phyloP scores from a whole-genome alignment of 2,888 invertebrate genomes.

The Drosophila formosana region DNA sequence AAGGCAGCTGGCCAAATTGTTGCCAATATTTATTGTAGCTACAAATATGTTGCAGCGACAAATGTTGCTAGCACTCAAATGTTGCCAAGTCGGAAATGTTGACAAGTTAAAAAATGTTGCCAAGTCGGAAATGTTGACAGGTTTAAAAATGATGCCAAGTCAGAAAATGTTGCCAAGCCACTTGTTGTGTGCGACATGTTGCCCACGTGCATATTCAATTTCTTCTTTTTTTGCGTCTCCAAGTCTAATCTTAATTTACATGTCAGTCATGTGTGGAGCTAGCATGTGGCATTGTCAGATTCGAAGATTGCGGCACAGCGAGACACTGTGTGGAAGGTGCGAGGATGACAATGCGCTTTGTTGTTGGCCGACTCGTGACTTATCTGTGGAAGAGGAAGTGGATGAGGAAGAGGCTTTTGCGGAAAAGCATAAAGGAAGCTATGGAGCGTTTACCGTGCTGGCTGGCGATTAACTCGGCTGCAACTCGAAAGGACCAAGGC shows the following conservation, averaged over 20 bases:
- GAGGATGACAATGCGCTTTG: conserved; percentile 48
- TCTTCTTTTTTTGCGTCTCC: conserved; percentile 5
- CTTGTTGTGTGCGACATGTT: conserved; percentile 68
- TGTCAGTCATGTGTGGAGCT: conserved; percentile 49
- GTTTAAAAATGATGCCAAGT: conserved; percentile 12
- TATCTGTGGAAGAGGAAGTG: conserved; percentile 43
- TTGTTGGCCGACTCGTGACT: conserved; percentile 45
- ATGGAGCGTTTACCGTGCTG: conserved; percentile 37
- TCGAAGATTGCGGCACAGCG: conserved; percentile 12
- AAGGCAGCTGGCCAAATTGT: conserved; percentile 17
- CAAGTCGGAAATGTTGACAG: conserved; percentile 2
- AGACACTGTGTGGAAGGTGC: not conserved
- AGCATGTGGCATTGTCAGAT: conserved; percentile 27
- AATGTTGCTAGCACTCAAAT: conserved; percentile 24
- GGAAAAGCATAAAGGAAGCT: conserved; percentile 38
- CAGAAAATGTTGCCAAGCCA: conserved; percentile 49
- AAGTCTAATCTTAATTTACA: conserved; percentile 67
- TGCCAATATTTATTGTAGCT: not conserved
- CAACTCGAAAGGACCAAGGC: conserved; percentile 50
- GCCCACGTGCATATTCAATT: conserved; percentile 17
- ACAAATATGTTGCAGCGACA: conserved; percentile 3
- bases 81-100: conserved; percentile 17
- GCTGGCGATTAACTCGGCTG: conserved; percentile 58
- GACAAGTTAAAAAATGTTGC: conserved; percentile 1
- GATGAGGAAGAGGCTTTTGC: conserved; percentile 9